Conservation (phyloP, 2,113 vertebrate species). For the Prionailurus viverrinus region DNA sequence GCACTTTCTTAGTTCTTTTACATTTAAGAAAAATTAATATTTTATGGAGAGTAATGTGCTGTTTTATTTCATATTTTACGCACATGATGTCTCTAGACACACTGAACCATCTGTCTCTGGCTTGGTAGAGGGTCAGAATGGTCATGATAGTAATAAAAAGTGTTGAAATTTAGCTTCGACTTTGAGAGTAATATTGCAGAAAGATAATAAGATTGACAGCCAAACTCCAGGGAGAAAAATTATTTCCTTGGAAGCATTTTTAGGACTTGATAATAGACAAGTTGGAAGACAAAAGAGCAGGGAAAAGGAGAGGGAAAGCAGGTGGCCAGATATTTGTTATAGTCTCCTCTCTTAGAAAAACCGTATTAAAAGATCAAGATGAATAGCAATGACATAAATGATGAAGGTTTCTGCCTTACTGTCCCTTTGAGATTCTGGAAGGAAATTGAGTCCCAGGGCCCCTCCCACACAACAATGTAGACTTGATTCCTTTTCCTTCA, state of each 20-base stretch:
- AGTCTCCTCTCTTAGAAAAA: neutral
- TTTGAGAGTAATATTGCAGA: neutral
- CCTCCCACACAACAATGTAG: neutral
- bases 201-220: neutral
- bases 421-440: neutral
- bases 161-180: neutral
- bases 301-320: neutral
- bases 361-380: neutral
- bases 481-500: neutral
- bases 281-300: neutral
- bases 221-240: neutral
- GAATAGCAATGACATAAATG: neutral
- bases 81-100: neutral
- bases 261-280: neutral
- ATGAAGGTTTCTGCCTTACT: neutral
- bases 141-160: neutral
- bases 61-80: conserved; percentile 3
- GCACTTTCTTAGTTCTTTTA: neutral
- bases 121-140: neutral
- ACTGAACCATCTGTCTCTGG: neutral
- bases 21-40: neutral
- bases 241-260: neutral
- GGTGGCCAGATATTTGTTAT: neutral
- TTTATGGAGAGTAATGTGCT: neutral
- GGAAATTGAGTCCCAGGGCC: neutral